These are phyloP conservation scores for Synergus gifuensis DNA, from an alignment of 2,888 invertebrate species.

Conservation along the genomic window DNA sequence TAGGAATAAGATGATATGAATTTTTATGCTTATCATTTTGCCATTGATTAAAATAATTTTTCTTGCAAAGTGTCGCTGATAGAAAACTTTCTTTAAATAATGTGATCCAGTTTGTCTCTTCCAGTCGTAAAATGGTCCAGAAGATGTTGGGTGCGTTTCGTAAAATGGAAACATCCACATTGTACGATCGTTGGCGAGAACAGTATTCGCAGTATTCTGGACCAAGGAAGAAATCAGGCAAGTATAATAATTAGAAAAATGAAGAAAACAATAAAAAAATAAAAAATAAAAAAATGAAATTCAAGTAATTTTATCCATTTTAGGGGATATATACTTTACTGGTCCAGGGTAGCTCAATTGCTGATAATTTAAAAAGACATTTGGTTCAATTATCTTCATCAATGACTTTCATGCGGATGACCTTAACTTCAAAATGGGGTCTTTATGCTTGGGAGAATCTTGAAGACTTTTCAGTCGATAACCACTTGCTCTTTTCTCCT, in stretches of 20 bases:
- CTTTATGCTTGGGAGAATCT: constrained; percentile 87
- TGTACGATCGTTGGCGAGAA: constrained; percentile 69
- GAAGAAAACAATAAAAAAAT: neutral
- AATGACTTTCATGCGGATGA: constrained; percentile 82
- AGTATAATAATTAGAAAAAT: constrained; percentile 45
- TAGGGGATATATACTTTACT: constrained; percentile 73
- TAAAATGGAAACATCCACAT: constrained; percentile 72
- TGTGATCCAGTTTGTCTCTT: constrained; percentile 47
- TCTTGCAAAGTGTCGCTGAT: neutral
- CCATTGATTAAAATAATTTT: neutral
- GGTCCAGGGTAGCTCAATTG: constrained; percentile 68
- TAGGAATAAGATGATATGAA: too few relatives aligned
- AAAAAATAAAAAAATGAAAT: neutral
- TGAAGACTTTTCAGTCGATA: constrained; percentile 82
- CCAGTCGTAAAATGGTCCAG: constrained; percentile 70
- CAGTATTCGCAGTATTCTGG: constrained; percentile 69
- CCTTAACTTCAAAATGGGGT: constrained; percentile 86
- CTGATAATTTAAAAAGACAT: constrained; percentile 66
- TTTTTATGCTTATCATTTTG: too few relatives aligned
- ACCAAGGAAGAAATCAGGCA: constrained; percentile 74
- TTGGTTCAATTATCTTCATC: constrained; percentile 64
- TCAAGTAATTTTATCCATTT: neutral
- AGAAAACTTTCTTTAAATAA: constrained; percentile 30
- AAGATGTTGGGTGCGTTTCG: constrained; percentile 68
- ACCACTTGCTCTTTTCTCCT: constrained; percentile 84